Percentiles rank a stretch among this genome's conserved stretches.
Conservation (phyloP, 2,797 vertebrate genomes). For the Hydrolagus colliei region DNA sequence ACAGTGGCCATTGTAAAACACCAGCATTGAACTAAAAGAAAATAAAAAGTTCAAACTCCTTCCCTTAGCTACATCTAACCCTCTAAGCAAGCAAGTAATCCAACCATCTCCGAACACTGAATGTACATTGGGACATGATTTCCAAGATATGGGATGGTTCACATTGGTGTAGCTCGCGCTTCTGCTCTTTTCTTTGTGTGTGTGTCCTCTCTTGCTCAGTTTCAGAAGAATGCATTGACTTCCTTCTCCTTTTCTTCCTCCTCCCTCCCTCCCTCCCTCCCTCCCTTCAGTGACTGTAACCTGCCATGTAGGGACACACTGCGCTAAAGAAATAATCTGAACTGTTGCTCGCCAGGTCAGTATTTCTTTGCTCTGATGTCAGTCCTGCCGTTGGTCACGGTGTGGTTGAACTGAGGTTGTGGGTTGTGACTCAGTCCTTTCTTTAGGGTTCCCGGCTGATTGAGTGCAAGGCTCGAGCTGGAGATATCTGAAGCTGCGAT, state of each 20-base stretch:
- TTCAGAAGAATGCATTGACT: neutral
- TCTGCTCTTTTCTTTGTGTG: neutral
- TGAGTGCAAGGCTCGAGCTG: constrained; percentile 39
- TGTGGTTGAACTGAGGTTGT: constrained; percentile 22
- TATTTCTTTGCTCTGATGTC: neutral
- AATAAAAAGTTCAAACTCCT: constrained; percentile 4
- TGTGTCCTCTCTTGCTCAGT: neutral
- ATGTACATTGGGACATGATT: neutral
- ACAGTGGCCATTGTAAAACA: neutral
- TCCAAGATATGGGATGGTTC: neutral
- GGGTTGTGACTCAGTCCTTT: constrained; percentile 39
- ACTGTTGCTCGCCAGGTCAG: neutral
- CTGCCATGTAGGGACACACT: too few species aligned
- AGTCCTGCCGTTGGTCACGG: constrained; percentile 24
- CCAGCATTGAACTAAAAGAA: neutral
- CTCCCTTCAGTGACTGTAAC: too few species aligned
- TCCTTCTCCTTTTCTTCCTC: too few species aligned
- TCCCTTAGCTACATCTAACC: neutral
- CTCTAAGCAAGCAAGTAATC: neutral
- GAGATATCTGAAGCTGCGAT: constrained; percentile 41
- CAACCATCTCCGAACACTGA: neutral
- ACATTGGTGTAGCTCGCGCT: neutral
- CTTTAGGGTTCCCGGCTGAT: constrained; percentile 51
- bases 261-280: too few species aligned
- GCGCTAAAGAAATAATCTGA: neutral